Evolutionary conservation across 2,113 vertebrate species (phyloP).

Genomic region (Myrmecophaga tridactyla): DNA sequence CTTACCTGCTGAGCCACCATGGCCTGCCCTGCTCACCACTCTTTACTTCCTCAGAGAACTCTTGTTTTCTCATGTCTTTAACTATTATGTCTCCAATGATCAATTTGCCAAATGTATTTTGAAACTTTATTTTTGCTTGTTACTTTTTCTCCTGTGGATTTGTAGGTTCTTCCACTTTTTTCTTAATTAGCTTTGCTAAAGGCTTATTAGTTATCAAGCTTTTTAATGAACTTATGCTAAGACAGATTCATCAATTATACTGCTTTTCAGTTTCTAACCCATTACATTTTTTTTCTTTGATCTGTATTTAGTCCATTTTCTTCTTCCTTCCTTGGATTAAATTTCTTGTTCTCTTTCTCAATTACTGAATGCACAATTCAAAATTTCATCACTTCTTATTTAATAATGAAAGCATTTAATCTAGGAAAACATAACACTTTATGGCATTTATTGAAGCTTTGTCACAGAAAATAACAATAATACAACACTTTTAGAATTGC

Average conservation of each 20-base stretch:
- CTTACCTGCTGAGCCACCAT: too few relatives aligned
- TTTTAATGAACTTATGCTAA: not conserved
- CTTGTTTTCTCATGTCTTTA: not conserved
- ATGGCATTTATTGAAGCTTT: not conserved
- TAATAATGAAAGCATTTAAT: not conserved
- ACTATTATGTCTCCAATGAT: not conserved
- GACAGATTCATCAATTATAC: not conserved
- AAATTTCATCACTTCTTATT: not conserved
- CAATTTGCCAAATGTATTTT: not conserved
- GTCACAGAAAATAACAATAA: not conserved
- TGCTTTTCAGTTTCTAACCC: not conserved
- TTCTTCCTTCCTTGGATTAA: not conserved
- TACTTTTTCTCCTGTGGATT: not conserved
- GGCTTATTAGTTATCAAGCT: not conserved
- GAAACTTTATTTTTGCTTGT: not conserved
- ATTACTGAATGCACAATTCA: not conserved
- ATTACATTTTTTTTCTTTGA: not conserved
- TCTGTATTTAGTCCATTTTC: not conserved
- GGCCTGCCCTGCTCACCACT: too few relatives aligned
- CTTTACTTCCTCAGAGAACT: not conserved
- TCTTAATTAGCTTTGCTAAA: not conserved
- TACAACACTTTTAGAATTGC: not conserved
- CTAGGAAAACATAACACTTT: not conserved
- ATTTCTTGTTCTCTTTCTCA: not conserved
- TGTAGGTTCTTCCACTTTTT: not conserved